Base-by-base conservation (phyloP, 2,888 invertebrate genomes). In the Cecidostiba fungosa region DNA sequence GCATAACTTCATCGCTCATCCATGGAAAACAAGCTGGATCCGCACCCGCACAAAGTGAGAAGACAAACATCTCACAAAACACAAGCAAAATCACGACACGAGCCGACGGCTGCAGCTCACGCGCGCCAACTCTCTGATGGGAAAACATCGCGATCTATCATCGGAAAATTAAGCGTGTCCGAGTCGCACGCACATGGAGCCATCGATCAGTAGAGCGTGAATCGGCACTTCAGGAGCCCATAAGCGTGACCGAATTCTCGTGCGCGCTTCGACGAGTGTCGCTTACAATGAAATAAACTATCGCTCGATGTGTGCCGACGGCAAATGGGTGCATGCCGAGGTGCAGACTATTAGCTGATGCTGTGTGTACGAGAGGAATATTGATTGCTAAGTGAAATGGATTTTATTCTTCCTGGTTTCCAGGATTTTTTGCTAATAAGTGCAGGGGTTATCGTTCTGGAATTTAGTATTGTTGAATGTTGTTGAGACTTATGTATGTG, bases 271-370 rank as follows among this genome's bases (percentile, higher is more conserved):
- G 77, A 50, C 84, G 85, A 86, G 87, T 84, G 85, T 82, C 81
- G 76, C 82, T 87, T 88, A 90, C 89, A 91, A 90, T 90, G 87
- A 88, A 85, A 87, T 87, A 89, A 88, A 88, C 89, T 89, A 89
- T 88, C 70, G 82, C 59, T 10, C n/a, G 59, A 8, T 16, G n/a
- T 26, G 26, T 26, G 36, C 32, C 66, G 66, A 62, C 29, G 66
- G 14, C 26, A 26, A 29, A 14, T 66, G 29, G 0, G 16, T 14
- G 66, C 12, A 23, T 3, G 1, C 12, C 26, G n/a, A 54, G 6
- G 16, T 59, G 43, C 10, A 10, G 43, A 59, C 77, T 47, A 77
- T 62, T 85, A 72, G 32, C 23, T 43, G 23, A 14, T 12, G 54
- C 4, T 5, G 8, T 66, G 3, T 29, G 6, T 66, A 66, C 14